These are phyloP conservation scores for Salminus brasiliensis DNA, from an alignment of 2,113 vertebrate species.

Conservation along the genomic window DNA sequence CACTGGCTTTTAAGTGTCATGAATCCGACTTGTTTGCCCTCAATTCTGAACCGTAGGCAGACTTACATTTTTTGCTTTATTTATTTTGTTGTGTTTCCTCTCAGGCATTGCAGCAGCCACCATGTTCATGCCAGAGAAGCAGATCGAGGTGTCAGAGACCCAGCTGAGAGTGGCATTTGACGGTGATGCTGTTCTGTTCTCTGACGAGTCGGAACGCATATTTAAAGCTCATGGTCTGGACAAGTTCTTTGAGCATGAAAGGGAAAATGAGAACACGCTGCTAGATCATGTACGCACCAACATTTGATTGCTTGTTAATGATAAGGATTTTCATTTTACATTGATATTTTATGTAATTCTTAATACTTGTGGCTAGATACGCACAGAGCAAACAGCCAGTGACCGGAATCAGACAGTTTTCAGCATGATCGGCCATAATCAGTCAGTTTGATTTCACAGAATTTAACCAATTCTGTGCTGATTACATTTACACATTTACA, in stretches of 20 bases:
- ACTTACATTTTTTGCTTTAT: neutral
- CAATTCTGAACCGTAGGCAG: neutral
- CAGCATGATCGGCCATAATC: too few species aligned
- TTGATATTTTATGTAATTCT: too few species aligned
- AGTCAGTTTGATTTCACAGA: too few species aligned
- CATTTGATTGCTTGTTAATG: neutral
- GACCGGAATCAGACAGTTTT: too few species aligned
- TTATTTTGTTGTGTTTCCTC: neutral
- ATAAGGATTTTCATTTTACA: too few species aligned
- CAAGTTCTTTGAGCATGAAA: constrained; percentile 95
- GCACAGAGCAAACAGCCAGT: too few species aligned
- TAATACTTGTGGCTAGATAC: neutral
- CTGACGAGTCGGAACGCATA: constrained; percentile 95
- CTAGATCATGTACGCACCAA: constrained; percentile 85
- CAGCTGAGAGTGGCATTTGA: constrained; percentile 97
- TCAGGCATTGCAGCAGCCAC: constrained; percentile 95
- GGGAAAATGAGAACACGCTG: constrained; percentile 89
- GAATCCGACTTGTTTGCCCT: neutral
- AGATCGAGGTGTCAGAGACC: constrained; percentile 82
- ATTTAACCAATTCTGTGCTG: too few species aligned
- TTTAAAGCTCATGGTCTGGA: constrained; percentile 95
- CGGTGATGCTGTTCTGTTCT: constrained; percentile 95
- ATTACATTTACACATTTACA: too few species aligned
- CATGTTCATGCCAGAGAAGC: constrained; percentile 89
- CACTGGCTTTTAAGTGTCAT: constrained; percentile 19